Evolutionary conservation across 1,140 invertebrate genomes (phyloP).

Genomic region (Oryzaephilus surinamensis): DNA sequence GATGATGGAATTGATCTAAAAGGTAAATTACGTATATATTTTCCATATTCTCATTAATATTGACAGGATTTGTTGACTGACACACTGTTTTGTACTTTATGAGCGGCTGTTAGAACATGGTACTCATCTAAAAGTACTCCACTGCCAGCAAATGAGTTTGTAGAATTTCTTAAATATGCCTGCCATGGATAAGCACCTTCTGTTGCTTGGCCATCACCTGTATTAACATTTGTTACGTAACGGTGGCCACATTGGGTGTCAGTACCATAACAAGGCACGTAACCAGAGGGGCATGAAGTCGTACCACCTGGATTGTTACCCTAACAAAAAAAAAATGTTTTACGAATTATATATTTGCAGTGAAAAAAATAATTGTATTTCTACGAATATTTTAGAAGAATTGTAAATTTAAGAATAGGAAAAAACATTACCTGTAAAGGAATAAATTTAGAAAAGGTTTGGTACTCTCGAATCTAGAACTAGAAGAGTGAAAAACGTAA

Average conservation of each 20-base stretch:
- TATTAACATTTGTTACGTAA: conserved; percentile 12
- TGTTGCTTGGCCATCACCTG: conserved; percentile 14
- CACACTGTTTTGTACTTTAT: conserved; percentile 29
- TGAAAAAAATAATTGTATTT: no score
- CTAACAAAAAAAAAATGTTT: conserved; percentile 2
- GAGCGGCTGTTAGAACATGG: conserved; percentile 30
- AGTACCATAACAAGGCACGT: conserved; percentile 14
- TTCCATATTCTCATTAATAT: neutral
- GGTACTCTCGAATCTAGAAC: no score
- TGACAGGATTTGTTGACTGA: neutral
- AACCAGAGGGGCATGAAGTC: conserved; percentile 21
- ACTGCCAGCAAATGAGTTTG: conserved; percentile 24
- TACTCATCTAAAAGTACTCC: conserved; percentile 29
- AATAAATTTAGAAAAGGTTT: no score
- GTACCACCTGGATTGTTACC: neutral
- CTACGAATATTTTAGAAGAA: no score
- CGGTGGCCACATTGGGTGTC: conserved; percentile 19
- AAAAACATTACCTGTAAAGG: no score
- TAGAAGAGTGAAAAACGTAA: no score
- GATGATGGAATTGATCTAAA: conserved; percentile 14
- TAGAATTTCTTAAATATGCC: conserved; percentile 27
- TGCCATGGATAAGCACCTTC: conserved; percentile 30
- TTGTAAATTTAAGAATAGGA: no score
- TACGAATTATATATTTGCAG: no score
- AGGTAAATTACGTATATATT: no score